Base-by-base conservation (phyloP, 1,140 invertebrate genomes). In the Procambarus virginalis region DNA sequence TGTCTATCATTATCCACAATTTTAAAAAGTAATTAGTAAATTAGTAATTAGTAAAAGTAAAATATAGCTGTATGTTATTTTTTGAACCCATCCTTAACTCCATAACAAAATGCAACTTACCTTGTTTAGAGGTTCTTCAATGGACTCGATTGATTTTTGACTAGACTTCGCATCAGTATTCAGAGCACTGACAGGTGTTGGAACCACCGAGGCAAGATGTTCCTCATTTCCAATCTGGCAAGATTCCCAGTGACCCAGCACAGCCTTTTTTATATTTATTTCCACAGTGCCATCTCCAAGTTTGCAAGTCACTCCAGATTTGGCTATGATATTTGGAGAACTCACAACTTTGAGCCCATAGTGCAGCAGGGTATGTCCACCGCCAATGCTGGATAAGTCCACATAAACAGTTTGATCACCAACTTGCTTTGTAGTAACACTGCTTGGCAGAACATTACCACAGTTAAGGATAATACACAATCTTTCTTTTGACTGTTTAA, bases 331-430 rank as follows among this genome's bases (percentile, higher is more conserved):
- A 78, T 79, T 51, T 55, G 84, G 84, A n/a, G 49, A 48, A 45
- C 51, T n/a, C 2, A 60, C 58, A 2, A 86, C 55, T 34, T n/a
- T 64, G 3, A 86, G 55, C 22, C 84, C 76, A 49, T 86, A 78
- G n/a, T 86, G 51, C 5, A 86, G 76, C 34, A 78, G 22, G n/a
- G 84, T 86, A 22, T 78, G 84, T 20, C 84, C 84, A 10, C 84
- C 84, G 20, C 84, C 84, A 34, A 86, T 86, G 55, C 75, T 77
- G 45, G 84, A 60, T 34, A 86, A 78, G 14, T 86, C 76, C n/a
- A 86, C 48, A 34, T 14, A 9, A 20, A 22, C 84, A 77, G 22
- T 76, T 12, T 58, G 58, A 46, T 86, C 12, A 60, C 79, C 84
- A 55, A 48, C 45, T 48, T 68, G 73, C 10, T 64, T 58, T 48